Base-by-base conservation (phyloP, 1,140 invertebrate genomes). In the Zaprionus ghesquierei region DNA sequence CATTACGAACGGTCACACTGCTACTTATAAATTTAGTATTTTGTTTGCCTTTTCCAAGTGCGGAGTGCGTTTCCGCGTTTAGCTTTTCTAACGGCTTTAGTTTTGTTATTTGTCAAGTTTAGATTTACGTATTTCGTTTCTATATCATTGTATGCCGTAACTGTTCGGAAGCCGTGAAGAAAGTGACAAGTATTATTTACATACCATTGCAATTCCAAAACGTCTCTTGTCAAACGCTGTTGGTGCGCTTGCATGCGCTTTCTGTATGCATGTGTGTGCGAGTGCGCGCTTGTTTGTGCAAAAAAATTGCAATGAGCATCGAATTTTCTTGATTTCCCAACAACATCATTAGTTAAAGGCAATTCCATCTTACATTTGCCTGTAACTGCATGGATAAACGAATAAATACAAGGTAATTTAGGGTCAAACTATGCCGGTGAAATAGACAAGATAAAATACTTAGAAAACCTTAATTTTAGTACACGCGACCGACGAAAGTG, bases 271-370 rank as follows among this genome's bases (percentile, higher is more conserved):
- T 54, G 18, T 46, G 13, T 44, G 23, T 27, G 29, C 35, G 31
- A 50, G n/a, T 31, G 51, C 31, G n/a, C 51, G 23, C n/a, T n/a
- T 71, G 64, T 62, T 54, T 65, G 75, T 70, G 69, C 56, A 33
- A 81, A 77, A 33, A 81, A 77, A 79, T 63, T 89, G 84, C 84
- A 87, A 82, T 87, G 82, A 69, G 55, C 74, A 89, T 89, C 63
- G 73, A 74, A 74, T 89, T 82, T 89, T 82, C 82, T 69, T 89
- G 79, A 89, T 89, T 84, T 87, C 49, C 46, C 66, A 70, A 69
- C 29, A 62, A 31, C 25, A 59, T 27, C 56, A 68, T 54, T 49
- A 35, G 29, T 44, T 74, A 69, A 38, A 58, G 10, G 27, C 20
- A 69, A 73, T 71, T 73, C 33, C 70, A 69, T 8, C 20, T 41